Evolutionary conservation across 2,888 invertebrate species (phyloP).

Genomic region (Chaetogeoica ovagalla): DNA sequence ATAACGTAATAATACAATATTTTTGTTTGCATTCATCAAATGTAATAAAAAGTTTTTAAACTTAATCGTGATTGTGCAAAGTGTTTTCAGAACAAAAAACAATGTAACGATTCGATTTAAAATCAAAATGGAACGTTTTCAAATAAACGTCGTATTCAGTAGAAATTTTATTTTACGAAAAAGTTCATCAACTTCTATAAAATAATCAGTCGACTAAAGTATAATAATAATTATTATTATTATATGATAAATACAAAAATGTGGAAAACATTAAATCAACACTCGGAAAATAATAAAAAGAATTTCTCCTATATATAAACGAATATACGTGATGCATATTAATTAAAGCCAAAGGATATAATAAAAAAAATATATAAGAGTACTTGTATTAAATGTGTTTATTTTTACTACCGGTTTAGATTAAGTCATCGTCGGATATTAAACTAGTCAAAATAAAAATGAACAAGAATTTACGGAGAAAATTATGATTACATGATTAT

Average conservation of each 20-base stretch:
- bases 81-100: neutral
- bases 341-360: too few relatives aligned
- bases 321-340: too few relatives aligned
- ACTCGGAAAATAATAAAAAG: too few relatives aligned
- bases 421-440: too few relatives aligned
- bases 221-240: neutral
- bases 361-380: too few relatives aligned
- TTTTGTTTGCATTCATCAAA: neutral
- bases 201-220: neutral
- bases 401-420: too few relatives aligned
- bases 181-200: neutral
- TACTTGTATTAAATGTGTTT: too few relatives aligned
- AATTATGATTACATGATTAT: too few relatives aligned
- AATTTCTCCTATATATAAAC: too few relatives aligned
- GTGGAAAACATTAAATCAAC: too few relatives aligned
- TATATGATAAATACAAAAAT: neutral
- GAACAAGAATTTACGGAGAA: too few relatives aligned
- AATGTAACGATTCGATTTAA: neutral
- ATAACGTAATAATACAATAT: neutral
- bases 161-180: neutral
- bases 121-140: neutral
- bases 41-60: neutral
- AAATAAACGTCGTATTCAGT: neutral
- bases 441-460: too few relatives aligned
- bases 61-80: neutral